These are phyloP conservation scores for Pollenia amentaria DNA, from an alignment of 2,888 invertebrate species.

Conservation along the genomic window DNA sequence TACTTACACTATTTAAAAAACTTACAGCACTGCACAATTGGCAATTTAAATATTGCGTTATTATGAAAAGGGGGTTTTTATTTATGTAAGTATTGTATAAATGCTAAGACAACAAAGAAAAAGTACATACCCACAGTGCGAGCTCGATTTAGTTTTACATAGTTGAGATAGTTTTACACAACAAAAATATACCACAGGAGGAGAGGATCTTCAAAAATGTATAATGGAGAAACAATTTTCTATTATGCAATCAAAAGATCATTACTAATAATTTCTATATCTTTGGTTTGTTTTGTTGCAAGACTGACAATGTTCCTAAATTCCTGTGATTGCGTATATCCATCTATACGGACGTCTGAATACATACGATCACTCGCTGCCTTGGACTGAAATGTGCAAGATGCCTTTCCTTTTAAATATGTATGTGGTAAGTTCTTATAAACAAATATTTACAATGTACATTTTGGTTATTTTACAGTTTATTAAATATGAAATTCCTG, in stretches of 20 bases:
- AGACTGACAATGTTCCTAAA: slow-evolving; percentile 49
- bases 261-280: slow-evolving; percentile 61
- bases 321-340: slow-evolving; percentile 18
- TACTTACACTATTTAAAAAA: no score
- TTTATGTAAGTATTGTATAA: background rate
- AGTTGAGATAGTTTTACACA: no score
- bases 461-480: no score
- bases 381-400: background rate
- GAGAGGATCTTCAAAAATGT: background rate
- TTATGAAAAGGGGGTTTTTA: no score
- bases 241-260: slow-evolving; percentile 26
- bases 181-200: background rate
- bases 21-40: no score
- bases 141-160: no score
- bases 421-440: background rate
- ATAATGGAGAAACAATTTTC: slow-evolving; percentile 25
- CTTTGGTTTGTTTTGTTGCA: slow-evolving; percentile 71
- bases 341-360: background rate
- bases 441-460: no score
- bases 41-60: no score
- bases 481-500: no score
- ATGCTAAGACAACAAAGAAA: background rate
- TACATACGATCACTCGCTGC: background rate
- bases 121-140: no score
- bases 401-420: background rate